Conservation (phyloP, 1,140 invertebrate species). For the Anastrepha obliqua region DNA sequence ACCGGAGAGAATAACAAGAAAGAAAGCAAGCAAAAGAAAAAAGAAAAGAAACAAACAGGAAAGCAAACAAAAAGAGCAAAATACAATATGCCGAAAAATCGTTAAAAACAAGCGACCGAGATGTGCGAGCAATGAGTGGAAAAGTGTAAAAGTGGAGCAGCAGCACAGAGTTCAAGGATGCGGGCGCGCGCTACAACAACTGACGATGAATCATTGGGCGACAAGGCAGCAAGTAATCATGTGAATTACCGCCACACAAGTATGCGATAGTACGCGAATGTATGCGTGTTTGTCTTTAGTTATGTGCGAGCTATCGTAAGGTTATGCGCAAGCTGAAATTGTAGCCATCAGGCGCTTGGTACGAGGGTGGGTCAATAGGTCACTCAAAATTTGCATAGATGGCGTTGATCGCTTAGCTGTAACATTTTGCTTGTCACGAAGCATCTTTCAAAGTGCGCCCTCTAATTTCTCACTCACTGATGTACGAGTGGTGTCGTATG, state of each 20-base stretch:
- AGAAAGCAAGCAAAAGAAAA: background rate
- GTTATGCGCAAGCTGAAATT: too few species aligned
- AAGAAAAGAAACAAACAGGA: background rate
- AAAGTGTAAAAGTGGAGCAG: conserved; percentile 14
- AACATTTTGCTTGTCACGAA: too few species aligned
- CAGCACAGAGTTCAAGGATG: conserved; percentile 18
- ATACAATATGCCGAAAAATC: conserved; percentile 11
- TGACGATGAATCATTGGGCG: conserved; percentile 13
- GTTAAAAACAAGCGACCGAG: conserved; percentile 29
- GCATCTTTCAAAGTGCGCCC: too few species aligned
- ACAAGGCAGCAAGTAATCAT: conserved; percentile 16
- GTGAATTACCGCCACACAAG: background rate
- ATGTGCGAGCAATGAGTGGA: background rate
- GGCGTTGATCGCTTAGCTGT: too few species aligned
- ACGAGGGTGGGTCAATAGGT: too few species aligned
- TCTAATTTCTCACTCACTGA: too few species aligned
- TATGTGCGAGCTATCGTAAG: background rate
- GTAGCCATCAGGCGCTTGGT: too few species aligned
- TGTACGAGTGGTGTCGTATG: too few species aligned
- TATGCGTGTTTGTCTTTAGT: background rate
- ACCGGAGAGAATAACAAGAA: background rate
- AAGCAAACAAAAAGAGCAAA: background rate
- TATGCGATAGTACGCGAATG: too few species aligned
- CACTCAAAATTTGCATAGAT: too few species aligned
- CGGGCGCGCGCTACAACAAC: background rate